phyloP scores from a whole-genome alignment of 2,888 invertebrate species.

The Eristalis intricaria region DNA sequence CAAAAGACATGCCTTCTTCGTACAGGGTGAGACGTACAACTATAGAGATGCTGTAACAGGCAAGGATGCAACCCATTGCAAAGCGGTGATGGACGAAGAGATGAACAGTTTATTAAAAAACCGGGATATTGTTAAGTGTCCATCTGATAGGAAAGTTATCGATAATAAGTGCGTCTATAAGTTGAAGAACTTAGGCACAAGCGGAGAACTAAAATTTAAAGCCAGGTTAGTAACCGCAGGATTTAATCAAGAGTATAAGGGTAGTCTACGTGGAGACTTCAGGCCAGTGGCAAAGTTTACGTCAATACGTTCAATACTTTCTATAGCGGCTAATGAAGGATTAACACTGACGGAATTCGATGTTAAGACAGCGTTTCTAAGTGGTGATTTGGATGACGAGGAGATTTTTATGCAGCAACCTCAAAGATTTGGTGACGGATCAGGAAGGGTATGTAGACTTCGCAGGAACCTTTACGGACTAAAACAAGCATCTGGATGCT shows the following conservation, averaged over 20 bases:
- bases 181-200: constrained; percentile 60
- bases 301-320: too few relatives aligned
- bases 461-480: constrained; percentile 73
- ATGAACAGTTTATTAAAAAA: constrained; percentile 45
- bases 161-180: constrained; percentile 74
- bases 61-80: background rate
- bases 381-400: constrained; percentile 42
- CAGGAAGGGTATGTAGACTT: constrained; percentile 68
- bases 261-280: constrained; percentile 76
- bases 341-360: constrained; percentile 51
- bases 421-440: constrained; percentile 69
- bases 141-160: constrained; percentile 60
- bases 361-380: constrained; percentile 63
- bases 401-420: constrained; percentile 63
- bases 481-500: constrained; percentile 73
- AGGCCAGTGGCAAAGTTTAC: constrained; percentile 72
- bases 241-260: constrained; percentile 73
- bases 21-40: constrained; percentile 1
- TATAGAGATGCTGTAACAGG: constrained; percentile 14
- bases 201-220: constrained; percentile 65
- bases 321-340: constrained; percentile 37
- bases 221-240: constrained; percentile 75
- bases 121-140: constrained; percentile 52
- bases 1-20: constrained; percentile 26
- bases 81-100: constrained; percentile 50